These are phyloP conservation scores for Callosobruchus maculatus DNA, from an alignment of 2,888 invertebrate species.

Conservation along the genomic window DNA sequence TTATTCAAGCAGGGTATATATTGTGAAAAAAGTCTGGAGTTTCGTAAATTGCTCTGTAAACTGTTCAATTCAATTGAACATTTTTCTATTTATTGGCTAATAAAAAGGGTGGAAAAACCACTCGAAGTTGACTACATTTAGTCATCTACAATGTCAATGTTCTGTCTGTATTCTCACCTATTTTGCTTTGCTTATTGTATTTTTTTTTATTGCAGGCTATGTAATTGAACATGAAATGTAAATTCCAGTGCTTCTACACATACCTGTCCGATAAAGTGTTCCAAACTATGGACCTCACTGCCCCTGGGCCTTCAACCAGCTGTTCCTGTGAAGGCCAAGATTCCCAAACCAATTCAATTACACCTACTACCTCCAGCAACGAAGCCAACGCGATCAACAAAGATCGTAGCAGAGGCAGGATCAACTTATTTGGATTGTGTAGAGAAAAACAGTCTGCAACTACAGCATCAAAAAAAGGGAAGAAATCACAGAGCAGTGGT, in stretches of 20 bases:
- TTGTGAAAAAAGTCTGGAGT: too few relatives aligned
- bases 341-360: slow-evolving; percentile 27
- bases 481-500: slow-evolving; percentile 13
- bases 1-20: too few relatives aligned
- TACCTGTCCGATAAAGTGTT: slow-evolving; percentile 13
- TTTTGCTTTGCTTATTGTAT: too few relatives aligned
- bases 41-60: too few relatives aligned
- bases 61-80: too few relatives aligned
- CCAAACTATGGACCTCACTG: slow-evolving; percentile 21
- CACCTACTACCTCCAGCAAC: slow-evolving; percentile 15
- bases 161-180: too few relatives aligned
- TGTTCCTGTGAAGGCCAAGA: slow-evolving; percentile 40
- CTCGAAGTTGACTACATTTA: too few relatives aligned
- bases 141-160: too few relatives aligned
- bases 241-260: slow-evolving; percentile 13
- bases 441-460: slow-evolving; percentile 40
- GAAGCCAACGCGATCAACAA: slow-evolving; percentile 30
- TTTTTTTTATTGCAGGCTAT: background rate
- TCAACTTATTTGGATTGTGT: slow-evolving; percentile 42
- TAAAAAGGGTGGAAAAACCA: too few relatives aligned
- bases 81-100: too few relatives aligned
- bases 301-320: slow-evolving; percentile 28
- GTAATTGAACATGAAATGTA: slow-evolving; percentile 16
- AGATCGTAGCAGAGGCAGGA: slow-evolving; percentile 35
- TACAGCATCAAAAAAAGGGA: slow-evolving; percentile 26